Percentiles rank a stretch among this genome's conserved stretches.
These are phyloP conservation scores for Nothobranchius kuhntae DNA, from an alignment of 2,113 vertebrate genomes.

Conservation along the genomic window DNA sequence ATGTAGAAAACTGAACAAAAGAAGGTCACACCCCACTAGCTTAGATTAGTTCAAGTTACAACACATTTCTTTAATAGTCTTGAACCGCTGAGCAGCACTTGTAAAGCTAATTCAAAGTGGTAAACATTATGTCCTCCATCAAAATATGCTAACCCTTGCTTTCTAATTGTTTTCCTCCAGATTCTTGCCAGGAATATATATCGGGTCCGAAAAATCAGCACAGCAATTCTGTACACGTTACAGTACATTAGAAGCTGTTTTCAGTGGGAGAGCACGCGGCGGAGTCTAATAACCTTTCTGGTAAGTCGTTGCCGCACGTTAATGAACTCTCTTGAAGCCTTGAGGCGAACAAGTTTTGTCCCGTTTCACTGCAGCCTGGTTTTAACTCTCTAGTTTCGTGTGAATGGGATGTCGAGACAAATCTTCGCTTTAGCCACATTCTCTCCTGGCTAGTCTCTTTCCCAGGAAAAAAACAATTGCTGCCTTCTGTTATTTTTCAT, in stretches of 20 bases:
- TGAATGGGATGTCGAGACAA: conserved; percentile 50
- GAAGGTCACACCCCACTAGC: conserved; percentile 19
- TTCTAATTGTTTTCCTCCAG: conserved; percentile 79
- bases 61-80: conserved; percentile 58
- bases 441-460: conserved; percentile 43
- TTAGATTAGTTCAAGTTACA: conserved; percentile 37
- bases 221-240: conserved; percentile 90
- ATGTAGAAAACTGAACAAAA: conserved; percentile 27
- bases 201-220: conserved; percentile 93
- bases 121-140: conserved; percentile 68
- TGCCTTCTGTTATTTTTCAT: conserved; percentile 52
- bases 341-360: conserved; percentile 66
- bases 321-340: conserved; percentile 72
- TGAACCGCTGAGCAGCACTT: conserved; percentile 36
- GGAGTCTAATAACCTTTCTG: conserved; percentile 91
- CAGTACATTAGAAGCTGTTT: conserved; percentile 98
- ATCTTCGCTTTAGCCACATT: conserved; percentile 58
- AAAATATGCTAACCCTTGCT: conserved; percentile 61
- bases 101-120: conserved; percentile 64
- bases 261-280: conserved; percentile 91
- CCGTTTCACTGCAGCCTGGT: conserved; percentile 61
- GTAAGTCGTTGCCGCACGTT: conserved; percentile 83
- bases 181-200: conserved; percentile 93
- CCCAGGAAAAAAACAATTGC: conserved; percentile 58
- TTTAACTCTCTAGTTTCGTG: conserved; percentile 67